Conservation (phyloP, 2,797 vertebrate species). For the Philypnodon macrostomus region DNA sequence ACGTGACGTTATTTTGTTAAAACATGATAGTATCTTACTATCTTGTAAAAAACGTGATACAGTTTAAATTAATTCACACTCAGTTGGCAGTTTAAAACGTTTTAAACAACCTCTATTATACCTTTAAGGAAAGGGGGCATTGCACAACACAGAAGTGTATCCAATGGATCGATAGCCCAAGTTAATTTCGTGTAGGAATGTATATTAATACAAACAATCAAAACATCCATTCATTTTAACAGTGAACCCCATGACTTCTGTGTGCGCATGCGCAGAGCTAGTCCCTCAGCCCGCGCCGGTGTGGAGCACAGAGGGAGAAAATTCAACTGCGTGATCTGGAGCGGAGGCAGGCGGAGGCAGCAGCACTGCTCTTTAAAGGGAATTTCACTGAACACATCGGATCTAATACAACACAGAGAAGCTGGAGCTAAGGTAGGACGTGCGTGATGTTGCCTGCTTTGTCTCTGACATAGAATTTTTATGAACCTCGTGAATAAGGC, state of each 20-base stretch:
- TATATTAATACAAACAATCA: no score
- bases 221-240: no score
- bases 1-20: no score
- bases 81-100: no score
- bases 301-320: slow-evolving; percentile 58
- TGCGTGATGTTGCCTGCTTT: accelerated
- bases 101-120: no score
- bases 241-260: not conserved
- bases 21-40: no score
- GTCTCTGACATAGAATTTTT: not conserved
- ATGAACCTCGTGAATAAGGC: slow-evolving; percentile 12
- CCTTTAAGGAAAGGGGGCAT: no score
- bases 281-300: slow-evolving; percentile 63
- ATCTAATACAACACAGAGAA: slow-evolving; percentile 41
- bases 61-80: no score
- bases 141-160: no score
- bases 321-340: slow-evolving; percentile 76
- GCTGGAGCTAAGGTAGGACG: slow-evolving; percentile 59
- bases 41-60: no score
- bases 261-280: slow-evolving; percentile 56
- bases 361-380: slow-evolving; percentile 25
- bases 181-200: no score
- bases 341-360: slow-evolving; percentile 57
- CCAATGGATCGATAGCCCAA: no score
- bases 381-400: slow-evolving; percentile 31